Evolutionary conservation across 1,140 invertebrate genomes (phyloP), one percentile per base, ranked within the genome.

Genomic region (Aphaenogaster rudis): DNA sequence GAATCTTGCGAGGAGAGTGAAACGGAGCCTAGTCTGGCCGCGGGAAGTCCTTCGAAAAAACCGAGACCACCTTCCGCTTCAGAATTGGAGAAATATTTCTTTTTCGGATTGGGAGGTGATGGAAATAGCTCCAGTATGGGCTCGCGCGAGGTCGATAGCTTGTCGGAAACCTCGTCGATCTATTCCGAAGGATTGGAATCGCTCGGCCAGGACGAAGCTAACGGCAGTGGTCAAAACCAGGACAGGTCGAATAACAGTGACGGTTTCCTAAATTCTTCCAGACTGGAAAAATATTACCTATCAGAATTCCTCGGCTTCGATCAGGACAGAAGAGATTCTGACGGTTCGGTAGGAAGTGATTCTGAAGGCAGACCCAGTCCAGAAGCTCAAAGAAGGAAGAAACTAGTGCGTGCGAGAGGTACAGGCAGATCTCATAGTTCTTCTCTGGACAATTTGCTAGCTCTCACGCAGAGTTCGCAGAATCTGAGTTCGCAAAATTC

Each of bases 1-100:
- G 98, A 99, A 94, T 98, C 98, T 86, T 99, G 98, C 93, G 98
- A 99, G 94, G 98, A 99, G 94, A 98, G 97, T 93, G 98, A 98
- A 94, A 97, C 97, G 64, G 97, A 97, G 92, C 96, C 96, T 59
- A 96, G 94, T 81, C 33, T 93, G 6, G 91, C 92, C 1, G 78
- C 93, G 0, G 95, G 95, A n/a, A 96, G 92, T 50, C 95, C 95
- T 1, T 93, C 90, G 45, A 96, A 96, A 90, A 97, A 96, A 88
- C 95, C 94, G 54, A 95, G 97, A 74, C 97, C 97, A 28, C 96
- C 96, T 48, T 97, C 97, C 1, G 97, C 97, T 0, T 98, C 98
- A 0, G 98, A 98, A 91, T 93, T 99, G 79, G 98, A 99, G 94
- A 98, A 98, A 93, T 99, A 99, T 94, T 99, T 98, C 95, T 98